Evolutionary conservation across 53 echinoderm and acorn worm genomes (phyloP).

Genomic region (Apostichopus leukothele): DNA sequence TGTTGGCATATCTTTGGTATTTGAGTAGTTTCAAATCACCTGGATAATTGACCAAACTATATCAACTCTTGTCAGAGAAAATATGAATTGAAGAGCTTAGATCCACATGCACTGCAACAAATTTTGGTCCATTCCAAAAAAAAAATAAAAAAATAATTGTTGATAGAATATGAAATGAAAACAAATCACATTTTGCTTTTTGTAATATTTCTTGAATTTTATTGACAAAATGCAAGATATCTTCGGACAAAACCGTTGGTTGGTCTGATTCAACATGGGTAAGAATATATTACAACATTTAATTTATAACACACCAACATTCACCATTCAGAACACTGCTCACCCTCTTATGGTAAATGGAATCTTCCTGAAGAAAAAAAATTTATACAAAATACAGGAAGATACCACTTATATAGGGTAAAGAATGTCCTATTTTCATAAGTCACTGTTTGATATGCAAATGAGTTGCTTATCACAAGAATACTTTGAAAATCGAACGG

Average conservation of each 20-base stretch:
- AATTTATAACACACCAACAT: conserved; percentile 45
- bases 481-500: conserved; percentile 1
- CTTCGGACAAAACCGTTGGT: conserved; percentile 43
- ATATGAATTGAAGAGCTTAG: no score
- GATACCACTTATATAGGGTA: neutral
- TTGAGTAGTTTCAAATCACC: no score
- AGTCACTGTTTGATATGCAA: conserved; percentile 7
- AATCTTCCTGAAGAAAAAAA: conserved; percentile 20
- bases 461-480: neutral
- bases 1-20: no score
- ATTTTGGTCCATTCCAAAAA: no score
- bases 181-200: neutral
- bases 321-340: conserved; percentile 31
- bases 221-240: conserved; percentile 46
- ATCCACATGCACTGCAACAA: no score
- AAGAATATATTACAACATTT: conserved; percentile 45
- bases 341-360: conserved; percentile 17
- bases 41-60: no score
- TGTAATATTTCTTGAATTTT: conserved; percentile 45
- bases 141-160: no score
- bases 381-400: conserved; percentile 24
- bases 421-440: neutral
- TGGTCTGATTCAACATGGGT: conserved; percentile 44
- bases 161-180: no score
- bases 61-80: no score